Conservation (phyloP, 2,888 invertebrate genomes). For the Himalopsyche kuldschensis region DNA sequence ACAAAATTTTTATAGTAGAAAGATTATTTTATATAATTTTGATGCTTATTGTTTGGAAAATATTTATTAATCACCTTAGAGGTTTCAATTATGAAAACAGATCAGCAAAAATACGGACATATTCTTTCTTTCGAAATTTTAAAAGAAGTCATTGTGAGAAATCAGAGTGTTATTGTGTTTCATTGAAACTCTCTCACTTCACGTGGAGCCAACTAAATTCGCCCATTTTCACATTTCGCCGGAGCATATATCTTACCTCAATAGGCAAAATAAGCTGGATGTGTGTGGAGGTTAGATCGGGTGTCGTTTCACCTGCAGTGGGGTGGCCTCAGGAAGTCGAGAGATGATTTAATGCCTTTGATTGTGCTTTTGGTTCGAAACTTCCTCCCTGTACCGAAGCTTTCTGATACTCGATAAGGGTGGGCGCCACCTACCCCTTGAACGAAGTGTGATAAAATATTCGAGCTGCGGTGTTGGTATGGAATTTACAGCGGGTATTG, state of each 20-base stretch:
- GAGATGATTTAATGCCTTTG: constrained; percentile 41
- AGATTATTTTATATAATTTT: no score
- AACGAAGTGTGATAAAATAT: constrained; percentile 40
- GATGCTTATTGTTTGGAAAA: no score
- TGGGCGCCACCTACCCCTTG: constrained; percentile 27
- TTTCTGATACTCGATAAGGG: constrained; percentile 39
- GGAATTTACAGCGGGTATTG: constrained; percentile 36
- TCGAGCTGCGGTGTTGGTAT: constrained; percentile 29
- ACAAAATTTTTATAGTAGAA: no score
- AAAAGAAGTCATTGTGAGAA: no score
- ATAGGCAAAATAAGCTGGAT: constrained; percentile 39
- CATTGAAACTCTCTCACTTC: neutral
- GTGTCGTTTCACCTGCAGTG: constrained; percentile 35
- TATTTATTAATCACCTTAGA: no score
- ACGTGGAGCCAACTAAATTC: neutral
- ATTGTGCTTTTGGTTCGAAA: constrained; percentile 41
- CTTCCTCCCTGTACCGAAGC: constrained; percentile 33
- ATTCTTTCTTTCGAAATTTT: no score
- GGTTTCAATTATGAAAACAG: no score
- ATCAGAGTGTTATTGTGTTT: no score
- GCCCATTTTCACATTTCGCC: constrained; percentile 32
- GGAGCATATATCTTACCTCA: constrained; percentile 38
- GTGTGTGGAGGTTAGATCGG: constrained; percentile 24
- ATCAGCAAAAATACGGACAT: no score
- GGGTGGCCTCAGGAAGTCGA: constrained; percentile 39